These are phyloP conservation scores for Dicyrtoma fusca DNA, from an alignment of 2,888 invertebrate genomes.

Conservation along the genomic window DNA sequence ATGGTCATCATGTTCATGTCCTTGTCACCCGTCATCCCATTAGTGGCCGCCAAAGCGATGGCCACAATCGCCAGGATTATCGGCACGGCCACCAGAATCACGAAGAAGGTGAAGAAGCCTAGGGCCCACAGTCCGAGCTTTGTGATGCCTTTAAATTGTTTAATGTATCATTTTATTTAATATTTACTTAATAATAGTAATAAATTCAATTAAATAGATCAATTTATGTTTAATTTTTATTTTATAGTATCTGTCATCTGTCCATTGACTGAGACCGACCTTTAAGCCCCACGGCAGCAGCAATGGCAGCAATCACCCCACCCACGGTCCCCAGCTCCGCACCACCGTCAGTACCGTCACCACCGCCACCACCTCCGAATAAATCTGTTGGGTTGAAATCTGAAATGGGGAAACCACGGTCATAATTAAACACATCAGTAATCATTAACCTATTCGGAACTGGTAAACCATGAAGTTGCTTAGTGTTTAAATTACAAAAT, in stretches of 20 bases:
- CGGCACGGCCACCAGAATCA: slow-evolving; percentile 13
- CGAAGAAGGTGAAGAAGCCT: slow-evolving; percentile 19
- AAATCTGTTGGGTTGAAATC: neutral
- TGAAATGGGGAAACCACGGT: too few species aligned
- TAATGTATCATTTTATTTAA: too few species aligned
- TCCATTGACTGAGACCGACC: too few species aligned
- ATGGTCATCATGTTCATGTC: neutral
- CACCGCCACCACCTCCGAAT: neutral
- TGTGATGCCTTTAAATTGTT: slow-evolving; percentile 23
- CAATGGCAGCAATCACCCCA: slow-evolving; percentile 5
- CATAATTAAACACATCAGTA: too few species aligned
- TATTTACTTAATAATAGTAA: too few species aligned
- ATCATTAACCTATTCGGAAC: too few species aligned
- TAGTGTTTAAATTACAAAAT: too few species aligned
- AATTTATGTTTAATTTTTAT: too few species aligned
- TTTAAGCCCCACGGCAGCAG: slow-evolving; percentile 27
- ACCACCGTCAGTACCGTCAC: slow-evolving; percentile 1
- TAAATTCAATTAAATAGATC: too few species aligned
- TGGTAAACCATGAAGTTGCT: too few species aligned
- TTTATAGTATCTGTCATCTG: too few species aligned
- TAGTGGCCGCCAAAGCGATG: slow-evolving; percentile 5
- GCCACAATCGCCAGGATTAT: slow-evolving; percentile 4
- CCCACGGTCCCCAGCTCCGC: neutral
- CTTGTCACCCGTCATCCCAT: neutral
- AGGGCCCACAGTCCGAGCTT: slow-evolving; percentile 16